A percentile compares a stretch with the other conserved stretches of the same genome.
phyloP scores from a whole-genome alignment of 1,140 invertebrate species.

The Ips typographus region DNA sequence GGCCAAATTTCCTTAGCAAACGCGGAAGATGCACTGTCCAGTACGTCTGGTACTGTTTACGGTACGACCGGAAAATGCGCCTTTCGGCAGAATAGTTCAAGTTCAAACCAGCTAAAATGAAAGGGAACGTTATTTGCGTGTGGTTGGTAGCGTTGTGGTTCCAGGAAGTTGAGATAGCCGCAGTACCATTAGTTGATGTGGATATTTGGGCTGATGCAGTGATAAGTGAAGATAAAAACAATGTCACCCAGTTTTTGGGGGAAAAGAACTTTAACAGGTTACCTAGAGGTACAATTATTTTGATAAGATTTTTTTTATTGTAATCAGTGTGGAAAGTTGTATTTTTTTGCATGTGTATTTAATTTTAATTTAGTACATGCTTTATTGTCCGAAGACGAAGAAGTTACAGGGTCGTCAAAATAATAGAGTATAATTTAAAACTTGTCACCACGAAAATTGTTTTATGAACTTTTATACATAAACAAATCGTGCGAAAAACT shows the following conservation, averaged over 20 bases:
- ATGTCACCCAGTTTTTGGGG: no score
- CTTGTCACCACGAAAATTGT: background rate
- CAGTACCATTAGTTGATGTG: background rate
- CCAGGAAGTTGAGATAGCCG: background rate
- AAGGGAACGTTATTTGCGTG: slow-evolving; percentile 16
- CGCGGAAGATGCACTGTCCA: background rate
- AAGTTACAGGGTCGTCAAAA: no score
- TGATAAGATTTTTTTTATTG: background rate
- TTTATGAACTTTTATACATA: background rate
- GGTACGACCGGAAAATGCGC: background rate
- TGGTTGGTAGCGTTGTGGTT: background rate
- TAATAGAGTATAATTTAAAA: no score
- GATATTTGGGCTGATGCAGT: background rate
- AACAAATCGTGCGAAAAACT: background rate
- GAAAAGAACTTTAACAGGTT: no score
- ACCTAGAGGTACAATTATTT: background rate
- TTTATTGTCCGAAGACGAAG: no score
- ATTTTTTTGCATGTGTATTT: no score
- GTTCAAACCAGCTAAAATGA: slow-evolving; percentile 26
- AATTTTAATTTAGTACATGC: no score
- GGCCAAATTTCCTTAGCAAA: background rate
- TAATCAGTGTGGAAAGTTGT: no score
- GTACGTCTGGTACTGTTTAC: background rate
- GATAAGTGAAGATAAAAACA: no score
- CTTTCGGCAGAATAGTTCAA: background rate